These are phyloP conservation scores for Odontomachus brunneus DNA, from an alignment of 1,140 invertebrate species.

Conservation along the genomic window DNA sequence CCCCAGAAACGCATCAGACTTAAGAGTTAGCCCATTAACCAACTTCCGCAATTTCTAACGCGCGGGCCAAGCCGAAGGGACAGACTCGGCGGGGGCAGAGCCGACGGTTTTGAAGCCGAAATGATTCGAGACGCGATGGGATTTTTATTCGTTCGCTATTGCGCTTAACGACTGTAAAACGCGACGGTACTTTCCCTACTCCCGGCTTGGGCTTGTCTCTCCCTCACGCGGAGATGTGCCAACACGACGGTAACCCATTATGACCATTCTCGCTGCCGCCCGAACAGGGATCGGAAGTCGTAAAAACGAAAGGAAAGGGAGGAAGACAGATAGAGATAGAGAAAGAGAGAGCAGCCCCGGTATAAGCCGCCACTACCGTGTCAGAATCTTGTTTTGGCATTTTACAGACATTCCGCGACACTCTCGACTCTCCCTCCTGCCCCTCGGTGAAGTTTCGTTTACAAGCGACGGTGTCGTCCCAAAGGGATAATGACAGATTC, in stretches of 20 bases:
- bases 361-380: constrained; percentile 30
- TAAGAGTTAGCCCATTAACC: constrained; percentile 46
- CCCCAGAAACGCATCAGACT: constrained; percentile 40
- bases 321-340: background rate
- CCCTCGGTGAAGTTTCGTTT: constrained; percentile 34
- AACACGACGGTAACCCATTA: constrained; percentile 66
- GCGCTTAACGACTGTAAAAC: constrained; percentile 85
- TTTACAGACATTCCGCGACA: constrained; percentile 65
- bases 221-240: constrained; percentile 59
- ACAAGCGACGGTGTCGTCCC: constrained; percentile 66
- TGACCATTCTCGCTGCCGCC: constrained; percentile 53
- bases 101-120: constrained; percentile 53
- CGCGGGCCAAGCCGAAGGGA: background rate
- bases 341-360: constrained; percentile 28
- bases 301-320: constrained; percentile 57
- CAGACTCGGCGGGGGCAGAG: background rate
- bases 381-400: constrained; percentile 69
- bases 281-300: constrained; percentile 60
- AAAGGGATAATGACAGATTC: constrained; percentile 80
- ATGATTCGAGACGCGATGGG: constrained; percentile 85
- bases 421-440: constrained; percentile 36
- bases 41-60: constrained; percentile 32
- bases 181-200: constrained; percentile 59
- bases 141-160: constrained; percentile 83
- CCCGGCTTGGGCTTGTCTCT: constrained; percentile 25